phyloP scores from a whole-genome alignment of 37 sponge, comb jelly and placozoan species.

The Tethya wilhelma region DNA sequence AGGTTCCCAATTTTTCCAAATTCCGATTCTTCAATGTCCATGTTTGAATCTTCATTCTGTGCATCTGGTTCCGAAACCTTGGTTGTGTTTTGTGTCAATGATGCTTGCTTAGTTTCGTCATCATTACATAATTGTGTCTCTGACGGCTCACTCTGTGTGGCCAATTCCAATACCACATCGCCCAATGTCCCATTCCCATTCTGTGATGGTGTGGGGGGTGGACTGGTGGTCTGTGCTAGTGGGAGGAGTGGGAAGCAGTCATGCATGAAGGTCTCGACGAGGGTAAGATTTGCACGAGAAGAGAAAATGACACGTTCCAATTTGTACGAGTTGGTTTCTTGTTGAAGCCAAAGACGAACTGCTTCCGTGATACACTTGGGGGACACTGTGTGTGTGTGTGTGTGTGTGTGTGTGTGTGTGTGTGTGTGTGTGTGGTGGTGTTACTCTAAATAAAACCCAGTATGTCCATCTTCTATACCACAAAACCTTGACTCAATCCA shows the following conservation, averaged over 20 bases:
- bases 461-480: background rate
- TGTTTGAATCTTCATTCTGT: no score
- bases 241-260: constrained; percentile 22
- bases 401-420: no score
- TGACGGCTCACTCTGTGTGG: no score
- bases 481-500: background rate
- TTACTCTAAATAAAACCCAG: no score
- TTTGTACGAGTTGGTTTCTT: constrained; percentile 8
- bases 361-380: constrained; percentile 33
- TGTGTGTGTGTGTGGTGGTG: no score
- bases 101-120: background rate
- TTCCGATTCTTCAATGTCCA: background rate
- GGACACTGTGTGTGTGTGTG: constrained; percentile 14
- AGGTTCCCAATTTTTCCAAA: background rate
- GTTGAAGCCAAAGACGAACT: constrained; percentile 43
- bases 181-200: no score
- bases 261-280: constrained; percentile 7
- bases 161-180: no score
- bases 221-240: background rate
- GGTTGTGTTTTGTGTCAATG: background rate
- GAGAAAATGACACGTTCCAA: constrained; percentile 34
- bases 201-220: no score
- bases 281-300: background rate
- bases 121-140: no score
- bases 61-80: no score